Evolutionary conservation across 2,113 vertebrate genomes (phyloP).

Genomic region (Melanerpes aurifrons): DNA sequence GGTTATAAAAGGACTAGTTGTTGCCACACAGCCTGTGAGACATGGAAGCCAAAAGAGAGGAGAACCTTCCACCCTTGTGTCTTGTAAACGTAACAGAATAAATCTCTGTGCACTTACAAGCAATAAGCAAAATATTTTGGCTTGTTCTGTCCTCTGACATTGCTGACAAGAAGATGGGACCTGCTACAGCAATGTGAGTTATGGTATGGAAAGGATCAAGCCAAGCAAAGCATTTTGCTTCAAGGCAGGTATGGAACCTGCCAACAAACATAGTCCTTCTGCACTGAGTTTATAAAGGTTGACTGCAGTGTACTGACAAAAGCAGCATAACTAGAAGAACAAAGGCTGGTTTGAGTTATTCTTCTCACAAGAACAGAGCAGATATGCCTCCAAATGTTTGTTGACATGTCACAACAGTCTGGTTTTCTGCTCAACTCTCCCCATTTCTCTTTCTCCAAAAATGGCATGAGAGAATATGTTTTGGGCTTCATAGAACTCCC

Average conservation of each 20-base stretch:
- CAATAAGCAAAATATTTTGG: neutral
- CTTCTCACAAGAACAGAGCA: neutral
- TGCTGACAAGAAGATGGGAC: neutral
- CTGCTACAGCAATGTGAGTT: neutral
- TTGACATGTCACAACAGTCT: neutral
- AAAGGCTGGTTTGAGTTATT: neutral
- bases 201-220: neutral
- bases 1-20: neutral
- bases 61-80: neutral
- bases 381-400: neutral
- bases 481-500: neutral
- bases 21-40: neutral
- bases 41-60: neutral
- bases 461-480: neutral
- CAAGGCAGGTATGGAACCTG: neutral
- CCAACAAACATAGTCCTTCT: neutral
- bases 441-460: neutral
- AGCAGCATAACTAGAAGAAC: neutral
- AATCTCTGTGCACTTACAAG: neutral
- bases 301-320: neutral
- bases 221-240: neutral
- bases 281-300: neutral
- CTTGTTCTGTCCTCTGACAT: neutral
- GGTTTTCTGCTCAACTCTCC: neutral
- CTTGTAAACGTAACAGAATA: slow-evolving; percentile 1